Conservation (phyloP, 2,113 vertebrate species). For the Microtus pennsylvanicus region DNA sequence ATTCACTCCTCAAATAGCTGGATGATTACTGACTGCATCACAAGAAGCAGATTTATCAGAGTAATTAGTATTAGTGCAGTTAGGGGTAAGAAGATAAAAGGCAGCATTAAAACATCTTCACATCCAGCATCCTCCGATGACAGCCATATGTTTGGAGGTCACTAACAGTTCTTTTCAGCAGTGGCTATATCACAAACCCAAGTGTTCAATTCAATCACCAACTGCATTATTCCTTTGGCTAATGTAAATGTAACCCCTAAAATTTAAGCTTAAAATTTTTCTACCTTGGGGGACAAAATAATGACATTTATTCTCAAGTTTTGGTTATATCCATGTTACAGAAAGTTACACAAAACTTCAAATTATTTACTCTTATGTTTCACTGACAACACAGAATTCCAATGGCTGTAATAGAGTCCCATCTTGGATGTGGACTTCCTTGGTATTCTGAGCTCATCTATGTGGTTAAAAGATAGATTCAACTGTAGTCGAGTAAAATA, state of each 20-base stretch:
- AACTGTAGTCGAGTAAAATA: not conserved
- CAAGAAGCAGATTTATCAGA: conserved; percentile 48
- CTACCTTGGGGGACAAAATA: conserved; percentile 26
- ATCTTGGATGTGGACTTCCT: not conserved
- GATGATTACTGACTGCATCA: conserved; percentile 48
- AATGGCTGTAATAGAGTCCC: not conserved
- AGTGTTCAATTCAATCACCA: not conserved
- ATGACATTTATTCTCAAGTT: conserved; percentile 24
- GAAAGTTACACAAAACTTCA: conserved; percentile 52
- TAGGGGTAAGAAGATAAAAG: not conserved
- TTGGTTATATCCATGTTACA: not conserved
- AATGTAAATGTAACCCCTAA: conserved; percentile 23
- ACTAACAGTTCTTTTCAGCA: conserved; percentile 45
- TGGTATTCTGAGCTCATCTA: not conserved
- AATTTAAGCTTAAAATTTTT: conserved; percentile 56
- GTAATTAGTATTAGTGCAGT: conserved; percentile 30
- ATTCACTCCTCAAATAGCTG: not conserved
- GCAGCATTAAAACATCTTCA: conserved; percentile 31
- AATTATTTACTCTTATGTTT: conserved; percentile 39
- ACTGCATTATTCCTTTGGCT: not conserved
- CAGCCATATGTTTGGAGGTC: conserved; percentile 34
- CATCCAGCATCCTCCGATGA: conserved; percentile 25
- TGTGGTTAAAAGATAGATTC: conserved; percentile 7
- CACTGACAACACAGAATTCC: conserved; percentile 11
- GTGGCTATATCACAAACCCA: not conserved